Evolutionary conservation across 2,888 invertebrate species (phyloP).

Genomic region (Meganola albula): DNA sequence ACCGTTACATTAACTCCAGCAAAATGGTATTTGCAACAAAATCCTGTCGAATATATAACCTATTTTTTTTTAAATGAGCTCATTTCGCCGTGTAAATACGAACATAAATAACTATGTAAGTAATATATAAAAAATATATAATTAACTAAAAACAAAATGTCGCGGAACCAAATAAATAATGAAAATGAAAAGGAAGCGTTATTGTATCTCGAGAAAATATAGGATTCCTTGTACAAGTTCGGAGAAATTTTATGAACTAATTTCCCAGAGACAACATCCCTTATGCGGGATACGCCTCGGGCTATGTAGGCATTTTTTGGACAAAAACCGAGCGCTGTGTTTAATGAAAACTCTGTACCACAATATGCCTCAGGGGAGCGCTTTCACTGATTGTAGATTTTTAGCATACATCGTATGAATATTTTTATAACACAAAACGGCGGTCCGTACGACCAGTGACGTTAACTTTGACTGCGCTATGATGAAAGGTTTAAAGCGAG

Average conservation of each 20-base stretch:
- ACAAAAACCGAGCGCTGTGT: slow-evolving; percentile 60
- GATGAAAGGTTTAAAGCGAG: slow-evolving; percentile 30
- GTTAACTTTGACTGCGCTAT: slow-evolving; percentile 30
- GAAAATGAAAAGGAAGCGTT: slow-evolving; percentile 29
- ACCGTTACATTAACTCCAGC: too few relatives aligned
- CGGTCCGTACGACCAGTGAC: slow-evolving; percentile 27
- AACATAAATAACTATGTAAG: slow-evolving; percentile 12
- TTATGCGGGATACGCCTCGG: slow-evolving; percentile 58
- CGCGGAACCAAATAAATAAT: slow-evolving; percentile 14
- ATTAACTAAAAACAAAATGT: slow-evolving; percentile 14
- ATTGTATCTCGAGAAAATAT: slow-evolving; percentile 35
- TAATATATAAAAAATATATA: slow-evolving; percentile 8
- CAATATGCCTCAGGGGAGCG: slow-evolving; percentile 67
- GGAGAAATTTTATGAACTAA: slow-evolving; percentile 70
- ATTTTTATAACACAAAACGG: slow-evolving; percentile 46
- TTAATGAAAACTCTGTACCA: slow-evolving; percentile 74
- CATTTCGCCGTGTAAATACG: slow-evolving; percentile 1
- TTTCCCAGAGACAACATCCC: slow-evolving; percentile 70
- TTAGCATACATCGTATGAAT: slow-evolving; percentile 62
- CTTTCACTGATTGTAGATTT: slow-evolving; percentile 65
- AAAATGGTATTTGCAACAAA: too few relatives aligned
- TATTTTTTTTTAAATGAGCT: background rate
- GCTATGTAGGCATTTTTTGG: slow-evolving; percentile 61
- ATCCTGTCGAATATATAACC: background rate
- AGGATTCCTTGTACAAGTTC: slow-evolving; percentile 36